Conservation (phyloP, 2,113 vertebrate genomes). For the human region GRCh38 chr14:59365001-59365500, state of each 20-base stretch:
- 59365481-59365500: slow-evolving; percentile 59
- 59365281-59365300: slow-evolving; percentile 63
- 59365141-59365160: slow-evolving; percentile 90
- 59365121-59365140: slow-evolving; percentile 95
- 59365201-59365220: slow-evolving; percentile 52
- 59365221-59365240: slow-evolving; percentile 58
- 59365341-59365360: slow-evolving; percentile 47
- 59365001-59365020: background rate
- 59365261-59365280: slow-evolving; percentile 72
- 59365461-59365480: slow-evolving; percentile 58
- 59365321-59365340: slow-evolving; percentile 48
- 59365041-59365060: background rate
- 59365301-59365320: slow-evolving; percentile 51
- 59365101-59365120: slow-evolving; percentile 96
- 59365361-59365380: slow-evolving; percentile 69
- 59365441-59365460: slow-evolving; percentile 43
- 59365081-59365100: slow-evolving; percentile 98
- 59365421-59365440: slow-evolving; percentile 46
- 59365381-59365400: slow-evolving; percentile 62
- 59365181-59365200: background rate
- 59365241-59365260: slow-evolving; percentile 69
- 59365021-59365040: background rate
- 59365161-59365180: background rate
- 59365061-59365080: slow-evolving; percentile 93
- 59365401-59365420: background rate